Conservation (phyloP, 2,888 invertebrate genomes). For the Nematopogon swammerdamellus region DNA sequence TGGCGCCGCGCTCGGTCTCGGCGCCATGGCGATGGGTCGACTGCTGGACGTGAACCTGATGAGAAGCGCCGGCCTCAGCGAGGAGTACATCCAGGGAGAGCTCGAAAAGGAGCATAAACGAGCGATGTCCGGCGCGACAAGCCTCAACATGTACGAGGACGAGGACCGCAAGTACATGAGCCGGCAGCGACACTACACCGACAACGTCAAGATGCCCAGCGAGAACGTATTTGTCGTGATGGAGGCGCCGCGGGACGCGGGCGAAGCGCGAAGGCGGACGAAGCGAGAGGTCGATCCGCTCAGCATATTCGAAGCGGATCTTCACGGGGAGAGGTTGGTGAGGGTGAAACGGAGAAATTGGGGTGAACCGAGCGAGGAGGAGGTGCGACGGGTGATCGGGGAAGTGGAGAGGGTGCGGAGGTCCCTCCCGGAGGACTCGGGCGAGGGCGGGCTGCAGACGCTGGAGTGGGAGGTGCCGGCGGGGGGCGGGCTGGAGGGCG, state of each 20-base stretch:
- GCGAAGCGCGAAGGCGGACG: conserved; percentile 25
- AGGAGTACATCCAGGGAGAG: conserved; percentile 30
- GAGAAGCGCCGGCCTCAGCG: conserved; percentile 46
- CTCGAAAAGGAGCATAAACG: conserved; percentile 56
- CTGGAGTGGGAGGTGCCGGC: conserved; percentile 22
- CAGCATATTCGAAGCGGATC: conserved; percentile 20
- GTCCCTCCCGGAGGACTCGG: conserved; percentile 33
- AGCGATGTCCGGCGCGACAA: conserved; percentile 32
- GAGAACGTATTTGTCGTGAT: conserved; percentile 51
- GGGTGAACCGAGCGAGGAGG: neutral
- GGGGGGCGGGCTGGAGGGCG: conserved; percentile 32
- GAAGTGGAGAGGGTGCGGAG: conserved; percentile 23
- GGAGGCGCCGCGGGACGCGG: conserved; percentile 32
- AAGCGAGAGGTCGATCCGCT: conserved; percentile 27
- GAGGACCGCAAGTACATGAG: conserved; percentile 38
- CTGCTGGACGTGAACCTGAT: conserved; percentile 64
- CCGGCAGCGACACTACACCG: conserved; percentile 39
- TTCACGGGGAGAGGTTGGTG: conserved; percentile 17
- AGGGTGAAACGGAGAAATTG: conserved; percentile 23
- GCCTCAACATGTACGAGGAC: conserved; percentile 24
- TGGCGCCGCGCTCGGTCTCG: conserved; percentile 79
- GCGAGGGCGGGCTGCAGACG: conserved; percentile 35
- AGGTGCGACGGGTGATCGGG: neutral
- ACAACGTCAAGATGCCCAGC: conserved; percentile 53
- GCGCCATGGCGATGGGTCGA: conserved; percentile 74